Conservation (phyloP, 2,888 invertebrate species). For the Nebria salina region DNA sequence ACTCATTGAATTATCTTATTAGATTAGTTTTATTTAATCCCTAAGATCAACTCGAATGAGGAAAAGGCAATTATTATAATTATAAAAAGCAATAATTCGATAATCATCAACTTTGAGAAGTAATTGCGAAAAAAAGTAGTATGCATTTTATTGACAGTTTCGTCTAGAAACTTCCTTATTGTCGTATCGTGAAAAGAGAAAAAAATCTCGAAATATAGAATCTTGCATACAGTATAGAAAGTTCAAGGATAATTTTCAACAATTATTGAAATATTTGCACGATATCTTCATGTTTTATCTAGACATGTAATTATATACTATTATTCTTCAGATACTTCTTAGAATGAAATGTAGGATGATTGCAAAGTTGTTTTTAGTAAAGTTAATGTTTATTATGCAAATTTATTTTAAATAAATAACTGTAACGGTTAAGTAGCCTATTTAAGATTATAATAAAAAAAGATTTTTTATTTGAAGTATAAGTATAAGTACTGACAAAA, state of each 20-base stretch:
- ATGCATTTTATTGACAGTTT: no score
- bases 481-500: no score
- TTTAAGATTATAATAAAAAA: no score
- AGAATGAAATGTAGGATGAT: background rate
- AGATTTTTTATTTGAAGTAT: no score
- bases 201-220: background rate
- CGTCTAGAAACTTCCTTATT: no score
- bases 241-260: slow-evolving; percentile 28
- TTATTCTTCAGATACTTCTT: background rate
- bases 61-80: background rate
- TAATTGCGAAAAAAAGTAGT: no score
- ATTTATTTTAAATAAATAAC: background rate
- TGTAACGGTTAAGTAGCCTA: no score
- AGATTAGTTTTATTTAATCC: background rate
- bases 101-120: no score
- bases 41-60: background rate
- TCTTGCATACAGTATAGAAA: slow-evolving; percentile 8
- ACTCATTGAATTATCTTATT: background rate
- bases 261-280: slow-evolving; percentile 22
- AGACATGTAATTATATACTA: slow-evolving; percentile 8
- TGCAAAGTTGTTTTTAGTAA: background rate
- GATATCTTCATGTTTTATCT: slow-evolving; percentile 5
- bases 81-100: no score
- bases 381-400: background rate
- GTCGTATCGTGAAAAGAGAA: background rate